Evolutionary conservation across 92 coral and sea anemone species (phyloP).

Genomic region (Palythoa grandis): DNA sequence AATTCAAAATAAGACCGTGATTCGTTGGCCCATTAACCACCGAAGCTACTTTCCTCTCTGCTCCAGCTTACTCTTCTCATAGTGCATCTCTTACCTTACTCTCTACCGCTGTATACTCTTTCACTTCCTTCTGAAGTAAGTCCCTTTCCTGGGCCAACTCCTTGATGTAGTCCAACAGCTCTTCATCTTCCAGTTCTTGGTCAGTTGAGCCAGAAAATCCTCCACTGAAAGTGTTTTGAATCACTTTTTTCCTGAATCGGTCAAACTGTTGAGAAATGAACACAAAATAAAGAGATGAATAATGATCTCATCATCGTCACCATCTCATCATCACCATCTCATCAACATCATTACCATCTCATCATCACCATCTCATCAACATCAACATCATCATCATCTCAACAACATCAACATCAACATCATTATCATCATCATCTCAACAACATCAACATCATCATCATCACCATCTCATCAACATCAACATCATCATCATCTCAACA

Average conservation of each 20-base stretch:
- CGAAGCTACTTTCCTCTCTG: no score
- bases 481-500: no score
- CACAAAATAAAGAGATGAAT: not conserved
- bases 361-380: no score
- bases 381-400: no score
- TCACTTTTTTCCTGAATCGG: slow-evolving; percentile 76
- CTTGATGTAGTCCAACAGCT: slow-evolving; percentile 78
- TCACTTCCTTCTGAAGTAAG: slow-evolving; percentile 70
- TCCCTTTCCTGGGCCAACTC: slow-evolving; percentile 82
- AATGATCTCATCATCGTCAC: not conserved
- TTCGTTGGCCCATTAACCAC: no score
- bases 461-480: no score
- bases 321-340: no score
- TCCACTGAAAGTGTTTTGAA: slow-evolving; percentile 74
- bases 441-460: no score
- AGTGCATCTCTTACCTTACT: slow-evolving; percentile 57
- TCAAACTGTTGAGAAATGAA: slow-evolving; percentile 68
- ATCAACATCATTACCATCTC: no score
- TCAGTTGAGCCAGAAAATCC: slow-evolving; percentile 61
- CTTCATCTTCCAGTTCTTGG: slow-evolving; percentile 88
- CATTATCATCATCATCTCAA: no score
- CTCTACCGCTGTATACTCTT: slow-evolving; percentile 72
- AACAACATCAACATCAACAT: no score
- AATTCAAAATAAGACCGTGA: no score
- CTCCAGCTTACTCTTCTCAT: not conserved